A percentile compares a stretch with the other conserved stretches of the same genome.
Evolutionary conservation across 2,888 invertebrate genomes (phyloP).

Genomic region (Beris morrisii): DNA sequence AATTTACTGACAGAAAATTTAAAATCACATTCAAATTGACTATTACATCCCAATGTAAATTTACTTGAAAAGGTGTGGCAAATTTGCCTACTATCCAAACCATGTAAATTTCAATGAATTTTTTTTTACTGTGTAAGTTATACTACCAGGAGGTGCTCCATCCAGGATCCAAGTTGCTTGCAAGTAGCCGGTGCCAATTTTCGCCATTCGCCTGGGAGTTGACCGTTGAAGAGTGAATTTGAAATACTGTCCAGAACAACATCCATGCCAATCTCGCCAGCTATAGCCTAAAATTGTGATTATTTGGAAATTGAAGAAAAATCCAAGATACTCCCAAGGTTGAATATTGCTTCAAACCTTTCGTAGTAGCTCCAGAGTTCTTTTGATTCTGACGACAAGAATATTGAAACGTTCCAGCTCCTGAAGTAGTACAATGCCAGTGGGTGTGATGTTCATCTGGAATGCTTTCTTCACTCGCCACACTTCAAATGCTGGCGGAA

Average conservation of each 20-base stretch:
- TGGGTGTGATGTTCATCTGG: conserved; percentile 79
- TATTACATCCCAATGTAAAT: too few relatives aligned
- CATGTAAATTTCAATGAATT: too few relatives aligned
- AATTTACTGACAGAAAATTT: too few relatives aligned
- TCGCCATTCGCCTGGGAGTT: conserved; percentile 79
- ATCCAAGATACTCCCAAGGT: neutral
- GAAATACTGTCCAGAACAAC: conserved; percentile 79
- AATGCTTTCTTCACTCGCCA: conserved; percentile 78
- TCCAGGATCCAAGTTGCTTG: conserved; percentile 85
- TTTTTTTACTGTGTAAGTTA: too few relatives aligned
- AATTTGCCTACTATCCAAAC: too few relatives aligned
- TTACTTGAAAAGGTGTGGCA: too few relatives aligned
- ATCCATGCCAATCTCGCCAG: conserved; percentile 93
- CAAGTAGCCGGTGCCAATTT: conserved; percentile 81
- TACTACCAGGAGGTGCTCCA: conserved; percentile 72
- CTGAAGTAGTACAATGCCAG: conserved; percentile 84
- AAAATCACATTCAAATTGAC: too few relatives aligned
- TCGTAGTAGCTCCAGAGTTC: conserved; percentile 70
- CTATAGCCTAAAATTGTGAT: conserved; percentile 64
- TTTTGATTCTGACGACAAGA: conserved; percentile 70
- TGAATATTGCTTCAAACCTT: conserved; percentile 56
- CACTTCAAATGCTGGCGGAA: conserved; percentile 78
- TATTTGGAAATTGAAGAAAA: too few relatives aligned
- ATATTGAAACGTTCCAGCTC: conserved; percentile 87
- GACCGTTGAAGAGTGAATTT: conserved; percentile 80